Evolutionary conservation across 1,140 invertebrate species (phyloP).

Genomic region (Phymastichus coffea): DNA sequence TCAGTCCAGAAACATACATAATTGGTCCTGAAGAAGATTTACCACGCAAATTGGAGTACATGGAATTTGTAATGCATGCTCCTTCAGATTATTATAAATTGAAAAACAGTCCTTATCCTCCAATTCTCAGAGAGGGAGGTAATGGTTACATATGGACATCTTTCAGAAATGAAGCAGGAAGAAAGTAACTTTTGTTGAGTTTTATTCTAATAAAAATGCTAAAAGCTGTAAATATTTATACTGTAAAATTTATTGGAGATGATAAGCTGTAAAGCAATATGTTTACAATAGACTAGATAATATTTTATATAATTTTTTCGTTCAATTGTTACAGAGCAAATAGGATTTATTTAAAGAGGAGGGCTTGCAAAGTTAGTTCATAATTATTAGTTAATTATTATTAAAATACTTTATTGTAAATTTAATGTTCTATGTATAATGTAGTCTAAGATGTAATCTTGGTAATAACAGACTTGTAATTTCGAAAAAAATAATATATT

Average conservation of each 20-base stretch:
- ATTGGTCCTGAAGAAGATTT: constrained; percentile 91
- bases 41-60: constrained; percentile 79
- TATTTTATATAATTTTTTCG: background rate
- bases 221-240: constrained; percentile 1
- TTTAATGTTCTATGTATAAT: too few relatives aligned
- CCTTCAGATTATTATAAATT: constrained; percentile 88
- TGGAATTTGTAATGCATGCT: constrained; percentile 92
- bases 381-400: too few relatives aligned
- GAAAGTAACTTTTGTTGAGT: constrained; percentile 25
- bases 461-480: background rate
- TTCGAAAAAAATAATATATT: background rate
- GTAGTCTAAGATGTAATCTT: background rate
- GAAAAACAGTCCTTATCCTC: constrained; percentile 74
- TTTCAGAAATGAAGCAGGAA: constrained; percentile 44
- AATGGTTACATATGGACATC: constrained; percentile 71
- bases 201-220: constrained; percentile 8
- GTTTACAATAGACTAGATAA: background rate
- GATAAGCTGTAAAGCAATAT: constrained; percentile 17
- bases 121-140: constrained; percentile 59
- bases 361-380: too few relatives aligned
- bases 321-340: too few relatives aligned
- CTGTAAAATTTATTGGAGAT: background rate
- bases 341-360: too few relatives aligned
- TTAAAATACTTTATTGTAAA: too few relatives aligned
- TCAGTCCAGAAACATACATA: constrained; percentile 89